Evolutionary conservation across 2,888 invertebrate species (phyloP).

Genomic region (Rosalia funebris): DNA sequence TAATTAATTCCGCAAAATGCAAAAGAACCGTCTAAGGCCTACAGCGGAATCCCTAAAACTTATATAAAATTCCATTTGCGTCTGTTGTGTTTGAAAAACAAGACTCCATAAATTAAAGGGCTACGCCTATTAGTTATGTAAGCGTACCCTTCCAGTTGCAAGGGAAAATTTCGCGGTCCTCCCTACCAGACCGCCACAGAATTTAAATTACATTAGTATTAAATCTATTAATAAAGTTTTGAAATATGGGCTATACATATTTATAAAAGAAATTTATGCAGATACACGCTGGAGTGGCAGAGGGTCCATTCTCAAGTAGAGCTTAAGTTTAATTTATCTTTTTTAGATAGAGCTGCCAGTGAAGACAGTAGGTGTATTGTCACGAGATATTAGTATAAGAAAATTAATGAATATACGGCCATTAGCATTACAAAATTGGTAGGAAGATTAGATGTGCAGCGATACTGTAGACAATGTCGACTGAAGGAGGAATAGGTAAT

Average conservation of each 20-base stretch:
- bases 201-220: slow-evolving; percentile 18
- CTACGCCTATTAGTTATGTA: not conserved
- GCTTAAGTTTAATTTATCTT: slow-evolving; percentile 9
- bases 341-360: not conserved
- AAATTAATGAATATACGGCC: too few relatives aligned
- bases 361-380: too few relatives aligned
- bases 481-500: too few relatives aligned
- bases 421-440: too few relatives aligned
- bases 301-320: not conserved
- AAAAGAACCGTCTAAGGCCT: too few relatives aligned
- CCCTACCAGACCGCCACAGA: not conserved
- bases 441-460: too few relatives aligned
- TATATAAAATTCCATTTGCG: too few relatives aligned
- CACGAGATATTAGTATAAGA: too few relatives aligned
- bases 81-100: not conserved
- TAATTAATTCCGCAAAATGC: too few relatives aligned
- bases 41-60: too few relatives aligned
- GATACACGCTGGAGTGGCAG: slow-evolving; percentile 8
- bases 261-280: slow-evolving; percentile 20
- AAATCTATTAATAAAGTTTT: slow-evolving; percentile 24
- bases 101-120: not conserved
- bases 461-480: too few relatives aligned
- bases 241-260: slow-evolving; percentile 24
- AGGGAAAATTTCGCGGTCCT: not conserved
- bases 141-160: not conserved